Percentiles rank a stretch among this genome's conserved stretches.
phyloP scores from a whole-genome alignment of 1,140 invertebrate species.

The Lepidostoma basale region DNA sequence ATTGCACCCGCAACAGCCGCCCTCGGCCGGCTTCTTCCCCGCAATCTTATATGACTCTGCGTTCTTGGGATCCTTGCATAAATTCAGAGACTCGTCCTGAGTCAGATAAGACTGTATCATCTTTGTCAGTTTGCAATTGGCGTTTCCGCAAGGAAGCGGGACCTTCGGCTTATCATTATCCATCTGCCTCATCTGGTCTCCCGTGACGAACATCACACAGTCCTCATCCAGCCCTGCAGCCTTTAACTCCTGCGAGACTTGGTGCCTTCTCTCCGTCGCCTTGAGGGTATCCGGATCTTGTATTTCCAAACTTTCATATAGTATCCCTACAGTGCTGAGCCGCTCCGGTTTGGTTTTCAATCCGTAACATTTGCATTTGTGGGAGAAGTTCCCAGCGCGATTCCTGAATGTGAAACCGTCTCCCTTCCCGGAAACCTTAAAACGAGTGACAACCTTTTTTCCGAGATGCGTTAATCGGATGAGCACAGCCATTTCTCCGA shows the following conservation, averaged over 20 bases:
- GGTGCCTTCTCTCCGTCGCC: not conserved
- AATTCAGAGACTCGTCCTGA: not conserved
- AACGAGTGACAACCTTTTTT: slow-evolving; percentile 17
- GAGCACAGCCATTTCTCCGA: slow-evolving; percentile 14
- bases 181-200: slow-evolving; percentile 8
- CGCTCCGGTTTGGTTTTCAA: not conserved
- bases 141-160: slow-evolving; percentile 13
- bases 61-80: not conserved
- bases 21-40: not conserved
- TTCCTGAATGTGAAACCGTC: not conserved
- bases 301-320: slow-evolving; percentile 32
- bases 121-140: slow-evolving; percentile 28
- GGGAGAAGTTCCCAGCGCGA: not conserved
- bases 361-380: slow-evolving; percentile 29
- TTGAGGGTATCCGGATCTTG: slow-evolving; percentile 23
- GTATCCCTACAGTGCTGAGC: not conserved
- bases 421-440: not conserved
- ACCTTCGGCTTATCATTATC: not conserved
- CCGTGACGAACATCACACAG: slow-evolving; percentile 19
- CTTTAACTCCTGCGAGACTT: not conserved
- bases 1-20: slow-evolving; percentile 15
- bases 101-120: slow-evolving; percentile 22
- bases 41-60: not conserved
- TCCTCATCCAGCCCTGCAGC: slow-evolving; percentile 21
- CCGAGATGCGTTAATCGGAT: slow-evolving; percentile 20